phyloP scores from a whole-genome alignment of 2,113 vertebrate genomes.

The Rhipidura dahli region DNA sequence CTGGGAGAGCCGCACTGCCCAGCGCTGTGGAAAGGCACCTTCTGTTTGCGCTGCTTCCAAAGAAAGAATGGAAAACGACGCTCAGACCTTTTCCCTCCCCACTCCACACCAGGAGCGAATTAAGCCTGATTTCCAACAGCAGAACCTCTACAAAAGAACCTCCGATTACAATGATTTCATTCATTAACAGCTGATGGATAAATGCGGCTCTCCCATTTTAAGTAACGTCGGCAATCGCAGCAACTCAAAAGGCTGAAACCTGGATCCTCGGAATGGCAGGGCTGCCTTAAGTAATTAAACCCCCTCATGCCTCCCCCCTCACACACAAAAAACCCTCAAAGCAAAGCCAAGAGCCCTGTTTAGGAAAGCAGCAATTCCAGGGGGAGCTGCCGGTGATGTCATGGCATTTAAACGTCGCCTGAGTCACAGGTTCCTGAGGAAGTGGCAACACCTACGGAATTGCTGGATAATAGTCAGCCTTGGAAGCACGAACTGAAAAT shows the following conservation, averaged over 20 bases:
- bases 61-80: not conserved
- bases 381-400: not conserved
- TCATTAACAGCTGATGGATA: not conserved
- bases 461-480: not conserved
- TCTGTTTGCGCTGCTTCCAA: not conserved
- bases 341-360: not conserved
- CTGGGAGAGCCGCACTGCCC: not conserved
- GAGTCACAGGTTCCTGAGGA: conserved; percentile 64
- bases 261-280: not conserved
- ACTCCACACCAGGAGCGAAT: not conserved
- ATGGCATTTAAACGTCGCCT: not conserved
- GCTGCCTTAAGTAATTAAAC: not conserved
- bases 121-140: not conserved
- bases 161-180: not conserved
- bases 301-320: not conserved
- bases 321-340: not conserved
- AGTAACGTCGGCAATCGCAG: not conserved
- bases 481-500: not conserved
- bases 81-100: not conserved
- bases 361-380: not conserved
- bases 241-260: not conserved
- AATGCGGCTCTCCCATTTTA: not conserved
- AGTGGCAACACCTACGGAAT: conserved; percentile 49
- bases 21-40: rapidly evolving
- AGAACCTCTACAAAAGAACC: not conserved